Conservation (phyloP, 2,797 vertebrate genomes). For the Neosilurus hyrtlii region DNA sequence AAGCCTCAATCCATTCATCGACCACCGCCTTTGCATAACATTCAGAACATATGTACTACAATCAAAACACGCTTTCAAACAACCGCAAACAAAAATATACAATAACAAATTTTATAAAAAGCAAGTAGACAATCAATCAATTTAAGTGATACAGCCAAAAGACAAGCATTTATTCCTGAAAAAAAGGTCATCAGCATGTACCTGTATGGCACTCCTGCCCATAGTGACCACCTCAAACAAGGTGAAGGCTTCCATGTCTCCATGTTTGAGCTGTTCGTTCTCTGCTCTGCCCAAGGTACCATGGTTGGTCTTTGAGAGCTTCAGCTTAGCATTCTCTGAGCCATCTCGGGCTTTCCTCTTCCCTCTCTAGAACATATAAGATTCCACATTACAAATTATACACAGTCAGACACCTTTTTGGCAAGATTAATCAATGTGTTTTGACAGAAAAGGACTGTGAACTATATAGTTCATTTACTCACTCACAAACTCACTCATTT, state of each 20-base stretch:
- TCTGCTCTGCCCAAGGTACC: conserved; percentile 60
- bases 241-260: conserved; percentile 81
- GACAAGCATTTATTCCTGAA: neutral
- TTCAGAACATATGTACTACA: conserved; percentile 7
- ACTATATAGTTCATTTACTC: neutral
- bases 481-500: no score
- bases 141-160: neutral
- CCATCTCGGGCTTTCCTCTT: conserved; percentile 71
- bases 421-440: neutral
- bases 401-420: neutral
- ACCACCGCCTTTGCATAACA: conserved; percentile 79
- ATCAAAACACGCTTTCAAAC: neutral
- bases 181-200: conserved; percentile 50
- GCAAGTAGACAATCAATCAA: neutral
- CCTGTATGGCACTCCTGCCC: conserved; percentile 87
- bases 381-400: neutral
- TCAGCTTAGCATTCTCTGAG: conserved; percentile 77
- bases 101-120: neutral
- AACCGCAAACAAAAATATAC: neutral
- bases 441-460: neutral
- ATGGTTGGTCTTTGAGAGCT: conserved; percentile 59
- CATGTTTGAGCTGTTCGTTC: conserved; percentile 61
- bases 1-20: conserved; percentile 87
- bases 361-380: conserved; percentile 67
- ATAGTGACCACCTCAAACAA: conserved; percentile 89